Evolutionary conservation across 2,113 vertebrate genomes (phyloP).

Genomic region (Periophthalmodon schlosseri): DNA sequence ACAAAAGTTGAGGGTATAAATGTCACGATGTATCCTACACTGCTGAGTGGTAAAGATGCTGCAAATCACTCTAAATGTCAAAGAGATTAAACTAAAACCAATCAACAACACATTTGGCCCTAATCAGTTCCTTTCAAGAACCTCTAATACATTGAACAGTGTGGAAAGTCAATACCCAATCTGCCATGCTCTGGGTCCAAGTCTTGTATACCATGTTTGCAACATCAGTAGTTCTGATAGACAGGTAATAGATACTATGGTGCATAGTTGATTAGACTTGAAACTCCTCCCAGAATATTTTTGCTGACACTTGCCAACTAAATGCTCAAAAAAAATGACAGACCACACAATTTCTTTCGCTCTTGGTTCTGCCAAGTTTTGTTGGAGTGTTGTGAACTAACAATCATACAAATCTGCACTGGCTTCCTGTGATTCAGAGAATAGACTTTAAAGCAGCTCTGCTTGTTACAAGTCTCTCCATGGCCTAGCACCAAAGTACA

Average conservation of each 20-base stretch:
- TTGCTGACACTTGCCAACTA: neutral
- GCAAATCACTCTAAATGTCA: constrained; percentile 52
- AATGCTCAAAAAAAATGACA: neutral
- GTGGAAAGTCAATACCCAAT: neutral
- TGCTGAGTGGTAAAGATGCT: constrained; percentile 31
- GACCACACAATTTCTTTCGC: neutral
- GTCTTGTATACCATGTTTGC: too few species aligned
- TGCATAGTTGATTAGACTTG: neutral
- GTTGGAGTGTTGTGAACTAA: too few species aligned
- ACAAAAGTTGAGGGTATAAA: constrained; percentile 42
- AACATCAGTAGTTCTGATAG: neutral
- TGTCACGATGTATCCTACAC: constrained; percentile 37
- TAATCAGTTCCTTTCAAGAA: constrained; percentile 20
- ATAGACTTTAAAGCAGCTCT: too few species aligned
- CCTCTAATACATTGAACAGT: neutral
- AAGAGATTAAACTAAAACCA: constrained; percentile 38
- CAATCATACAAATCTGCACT: too few species aligned
- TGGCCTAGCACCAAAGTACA: too few species aligned
- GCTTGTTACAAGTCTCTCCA: too few species aligned
- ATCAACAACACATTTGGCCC: constrained; percentile 14
- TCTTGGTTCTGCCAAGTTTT: neutral
- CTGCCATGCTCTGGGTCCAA: neutral
- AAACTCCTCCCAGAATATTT: neutral
- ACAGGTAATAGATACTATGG: neutral
- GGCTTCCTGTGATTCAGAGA: too few species aligned